Evolutionary conservation across 1,140 invertebrate species (phyloP).

Genomic region (Aricia agestis): DNA sequence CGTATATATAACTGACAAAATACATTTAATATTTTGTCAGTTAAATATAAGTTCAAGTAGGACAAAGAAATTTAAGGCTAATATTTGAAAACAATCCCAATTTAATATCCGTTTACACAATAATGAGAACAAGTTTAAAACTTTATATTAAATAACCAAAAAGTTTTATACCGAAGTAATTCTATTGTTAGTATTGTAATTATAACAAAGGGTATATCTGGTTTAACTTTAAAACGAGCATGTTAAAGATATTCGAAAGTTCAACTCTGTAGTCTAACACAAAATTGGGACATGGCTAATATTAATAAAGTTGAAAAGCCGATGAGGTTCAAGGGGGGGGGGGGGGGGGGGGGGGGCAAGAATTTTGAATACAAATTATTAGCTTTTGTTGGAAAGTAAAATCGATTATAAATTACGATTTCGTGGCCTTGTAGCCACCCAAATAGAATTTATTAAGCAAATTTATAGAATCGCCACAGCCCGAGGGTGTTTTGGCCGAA

Average conservation of each 20-base stretch:
- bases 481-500: slow-evolving; percentile 17
- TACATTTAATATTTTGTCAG: too few species aligned
- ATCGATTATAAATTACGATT: slow-evolving; percentile 64
- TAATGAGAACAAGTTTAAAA: background rate
- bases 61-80: background rate
- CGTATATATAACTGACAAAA: too few species aligned
- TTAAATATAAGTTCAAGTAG: background rate
- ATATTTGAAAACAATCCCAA: background rate
- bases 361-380: slow-evolving; percentile 62
- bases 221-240: slow-evolving; percentile 12
- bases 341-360: slow-evolving; percentile 26
- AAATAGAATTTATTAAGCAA: slow-evolving; percentile 58
- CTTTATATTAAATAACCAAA: slow-evolving; percentile 6
- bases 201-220: slow-evolving; percentile 1
- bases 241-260: slow-evolving; percentile 9
- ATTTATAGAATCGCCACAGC: slow-evolving; percentile 46
- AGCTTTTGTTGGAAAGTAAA: slow-evolving; percentile 62
- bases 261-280: slow-evolving; percentile 38
- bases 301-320: slow-evolving; percentile 53
- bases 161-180: background rate
- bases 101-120: background rate
- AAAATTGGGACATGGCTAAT: slow-evolving; percentile 47
- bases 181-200: slow-evolving; percentile 10
- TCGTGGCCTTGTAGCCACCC: slow-evolving; percentile 48
- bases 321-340: slow-evolving; percentile 36